A percentile compares a stretch with the other conserved stretches of the same genome.
Evolutionary conservation across 2,797 vertebrate genomes (phyloP).

Genomic region (Gymnoscopelus microlampas): DNA sequence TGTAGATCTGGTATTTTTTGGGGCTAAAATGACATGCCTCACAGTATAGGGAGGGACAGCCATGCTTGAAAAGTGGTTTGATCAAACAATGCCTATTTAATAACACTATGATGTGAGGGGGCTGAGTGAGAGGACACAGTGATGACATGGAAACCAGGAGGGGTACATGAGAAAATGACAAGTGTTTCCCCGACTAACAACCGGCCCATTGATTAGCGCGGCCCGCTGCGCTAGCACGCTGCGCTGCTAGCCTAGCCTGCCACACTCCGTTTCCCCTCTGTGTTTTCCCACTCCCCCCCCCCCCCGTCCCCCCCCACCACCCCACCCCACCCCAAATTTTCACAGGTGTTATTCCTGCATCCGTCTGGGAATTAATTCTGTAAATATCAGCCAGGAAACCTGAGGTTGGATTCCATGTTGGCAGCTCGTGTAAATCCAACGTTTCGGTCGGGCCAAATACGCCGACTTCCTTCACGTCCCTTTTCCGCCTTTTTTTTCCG

Average conservation of each 20-base stretch:
- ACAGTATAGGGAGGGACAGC: too few species aligned
- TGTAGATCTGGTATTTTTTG: too few species aligned
- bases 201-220: slow-evolving; percentile 38
- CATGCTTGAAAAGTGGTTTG: too few species aligned
- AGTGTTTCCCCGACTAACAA: slow-evolving; percentile 50
- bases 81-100: too few species aligned
- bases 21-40: too few species aligned
- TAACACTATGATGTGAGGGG: slow-evolving; percentile 21
- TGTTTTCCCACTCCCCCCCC: slow-evolving; percentile 38
- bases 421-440: slow-evolving; percentile 45
- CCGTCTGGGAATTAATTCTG: slow-evolving; percentile 52
- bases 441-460: slow-evolving; percentile 22
- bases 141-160: slow-evolving; percentile 33
- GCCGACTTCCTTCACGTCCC: slow-evolving; percentile 32
- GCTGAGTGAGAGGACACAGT: background rate
- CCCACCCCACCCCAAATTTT: slow-evolving; percentile 20
- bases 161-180: slow-evolving; percentile 46
- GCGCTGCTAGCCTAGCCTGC: slow-evolving; percentile 11
- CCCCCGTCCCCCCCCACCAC: too few species aligned
- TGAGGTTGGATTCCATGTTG: slow-evolving; percentile 54
- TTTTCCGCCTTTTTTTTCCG: slow-evolving; percentile 16
- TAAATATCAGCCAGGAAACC: slow-evolving; percentile 67
- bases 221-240: slow-evolving; percentile 19
- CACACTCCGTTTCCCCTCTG: slow-evolving; percentile 44
- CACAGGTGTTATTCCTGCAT: slow-evolving; percentile 50